phyloP scores from a whole-genome alignment of 2,113 vertebrate genomes.

The Elephas maximus region DNA sequence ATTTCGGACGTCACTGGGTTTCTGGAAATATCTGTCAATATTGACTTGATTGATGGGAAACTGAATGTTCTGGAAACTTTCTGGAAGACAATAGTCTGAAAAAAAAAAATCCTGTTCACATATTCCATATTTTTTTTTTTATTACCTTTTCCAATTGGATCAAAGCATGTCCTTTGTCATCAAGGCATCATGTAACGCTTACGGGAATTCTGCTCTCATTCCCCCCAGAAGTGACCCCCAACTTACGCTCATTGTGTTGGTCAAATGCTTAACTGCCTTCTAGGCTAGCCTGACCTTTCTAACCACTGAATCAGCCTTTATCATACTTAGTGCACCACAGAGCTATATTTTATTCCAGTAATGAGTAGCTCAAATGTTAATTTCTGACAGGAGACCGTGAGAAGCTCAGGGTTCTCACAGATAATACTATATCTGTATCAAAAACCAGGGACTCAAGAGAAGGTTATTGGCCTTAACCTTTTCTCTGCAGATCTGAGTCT shows the following conservation, averaged over 20 bases:
- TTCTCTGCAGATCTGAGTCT: not conserved
- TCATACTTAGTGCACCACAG: not conserved
- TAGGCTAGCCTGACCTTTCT: not conserved
- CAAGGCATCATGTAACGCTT: not conserved
- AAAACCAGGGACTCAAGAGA: not conserved
- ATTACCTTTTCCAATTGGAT: not conserved
- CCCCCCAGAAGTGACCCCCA: not conserved
- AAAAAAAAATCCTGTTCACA: constrained; percentile 38
- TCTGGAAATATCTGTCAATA: constrained; percentile 56
- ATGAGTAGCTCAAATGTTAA: not conserved
- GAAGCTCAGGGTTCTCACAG: not conserved
- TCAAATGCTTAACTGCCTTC: constrained; percentile 13
- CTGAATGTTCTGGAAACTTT: constrained; percentile 50
- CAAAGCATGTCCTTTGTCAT: not conserved
- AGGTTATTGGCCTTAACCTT: not conserved
- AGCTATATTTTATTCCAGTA: not conserved
- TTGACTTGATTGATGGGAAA: constrained; percentile 57
- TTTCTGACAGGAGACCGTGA: not conserved
- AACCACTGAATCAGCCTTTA: constrained; percentile 48
- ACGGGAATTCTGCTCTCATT: not conserved
- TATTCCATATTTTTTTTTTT: not conserved
- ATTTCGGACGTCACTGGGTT: not conserved
- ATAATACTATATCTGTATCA: not conserved
- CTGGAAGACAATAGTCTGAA: not conserved
- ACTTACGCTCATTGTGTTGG: not conserved